Conservation (phyloP, 2,888 invertebrate species). For the Elaeidobius kamerunicus region DNA sequence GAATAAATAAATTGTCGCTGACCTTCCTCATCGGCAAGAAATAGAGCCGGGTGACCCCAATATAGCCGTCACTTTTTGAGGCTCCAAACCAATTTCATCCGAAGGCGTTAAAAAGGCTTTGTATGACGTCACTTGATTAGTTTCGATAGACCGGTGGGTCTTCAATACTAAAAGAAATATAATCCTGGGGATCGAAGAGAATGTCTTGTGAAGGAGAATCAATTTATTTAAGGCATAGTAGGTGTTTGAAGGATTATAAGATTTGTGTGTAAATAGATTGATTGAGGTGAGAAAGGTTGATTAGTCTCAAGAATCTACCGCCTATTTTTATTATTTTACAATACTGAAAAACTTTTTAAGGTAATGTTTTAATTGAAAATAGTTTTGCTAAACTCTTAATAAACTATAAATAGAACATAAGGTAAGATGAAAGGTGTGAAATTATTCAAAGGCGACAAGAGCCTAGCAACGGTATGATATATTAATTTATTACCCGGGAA, state of each 20-base stretch:
- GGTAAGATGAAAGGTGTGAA: no score
- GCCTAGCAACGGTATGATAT: no score
- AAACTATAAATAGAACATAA: no score
- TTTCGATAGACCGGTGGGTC: slow-evolving; percentile 7
- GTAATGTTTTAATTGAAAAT: no score
- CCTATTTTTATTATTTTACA: no score
- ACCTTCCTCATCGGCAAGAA: slow-evolving; percentile 15
- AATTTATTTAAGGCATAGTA: slow-evolving; percentile 1
- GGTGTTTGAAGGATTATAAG: neutral
- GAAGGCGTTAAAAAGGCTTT: slow-evolving; percentile 10
- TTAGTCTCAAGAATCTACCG: no score
- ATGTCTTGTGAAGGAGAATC: neutral
- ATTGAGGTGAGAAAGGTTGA: no score
- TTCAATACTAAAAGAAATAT: slow-evolving; percentile 10
- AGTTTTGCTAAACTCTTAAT: no score
- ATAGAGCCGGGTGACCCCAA: slow-evolving; percentile 11
- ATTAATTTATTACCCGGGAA: no score
- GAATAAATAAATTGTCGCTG: slow-evolving; percentile 9
- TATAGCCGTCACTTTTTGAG: slow-evolving; percentile 13
- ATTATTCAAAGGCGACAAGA: no score
- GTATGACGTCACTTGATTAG: slow-evolving; percentile 14
- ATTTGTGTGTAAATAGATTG: neutral
- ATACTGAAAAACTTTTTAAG: no score
- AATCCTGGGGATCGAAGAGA: slow-evolving; percentile 5
- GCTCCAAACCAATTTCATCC: slow-evolving; percentile 11